Conservation (phyloP, 1,140 invertebrate species). For the Homarus americanus region DNA sequence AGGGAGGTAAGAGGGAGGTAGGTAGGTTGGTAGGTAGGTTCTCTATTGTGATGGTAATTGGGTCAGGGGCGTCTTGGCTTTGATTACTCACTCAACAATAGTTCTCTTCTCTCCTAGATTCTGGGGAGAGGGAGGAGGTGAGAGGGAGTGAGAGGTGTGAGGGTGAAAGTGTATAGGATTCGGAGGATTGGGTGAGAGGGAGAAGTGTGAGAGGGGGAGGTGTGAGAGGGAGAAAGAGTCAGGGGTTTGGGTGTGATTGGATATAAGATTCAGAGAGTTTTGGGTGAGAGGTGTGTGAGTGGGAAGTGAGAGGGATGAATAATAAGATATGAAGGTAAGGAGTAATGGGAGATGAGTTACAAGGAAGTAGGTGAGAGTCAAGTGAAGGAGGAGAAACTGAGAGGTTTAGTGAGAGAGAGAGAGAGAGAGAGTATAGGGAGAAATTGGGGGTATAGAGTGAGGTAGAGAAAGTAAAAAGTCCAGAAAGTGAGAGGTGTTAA, state of each 20-base stretch:
- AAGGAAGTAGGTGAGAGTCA: too few relatives aligned
- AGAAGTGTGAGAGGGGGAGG: neutral
- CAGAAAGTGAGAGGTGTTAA: too few relatives aligned
- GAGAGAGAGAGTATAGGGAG: too few relatives aligned
- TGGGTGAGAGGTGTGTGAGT: neutral
- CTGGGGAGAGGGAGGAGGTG: neutral
- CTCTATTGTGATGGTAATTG: neutral
- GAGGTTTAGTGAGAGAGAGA: too few relatives aligned
- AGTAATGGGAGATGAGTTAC: too few relatives aligned
- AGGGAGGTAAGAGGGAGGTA: too few relatives aligned
- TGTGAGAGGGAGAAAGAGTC: neutral
- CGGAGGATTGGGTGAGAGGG: neutral
- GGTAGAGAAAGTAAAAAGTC: too few relatives aligned
- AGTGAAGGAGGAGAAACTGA: too few relatives aligned
- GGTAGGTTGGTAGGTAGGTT: neutral
- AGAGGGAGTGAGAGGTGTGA: neutral
- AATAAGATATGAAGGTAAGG: too few relatives aligned
- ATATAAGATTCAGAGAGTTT: too few relatives aligned
- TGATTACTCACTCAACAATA: neutral
- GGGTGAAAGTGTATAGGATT: neutral
- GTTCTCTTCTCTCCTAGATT: neutral
- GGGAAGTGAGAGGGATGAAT: neutral
- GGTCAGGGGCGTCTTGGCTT: neutral
- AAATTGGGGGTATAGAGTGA: too few relatives aligned
- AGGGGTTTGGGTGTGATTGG: neutral